These are phyloP conservation scores for Pocillopora grandis DNA, from an alignment of 92 coral and sea anemone genomes.

Conservation along the genomic window DNA sequence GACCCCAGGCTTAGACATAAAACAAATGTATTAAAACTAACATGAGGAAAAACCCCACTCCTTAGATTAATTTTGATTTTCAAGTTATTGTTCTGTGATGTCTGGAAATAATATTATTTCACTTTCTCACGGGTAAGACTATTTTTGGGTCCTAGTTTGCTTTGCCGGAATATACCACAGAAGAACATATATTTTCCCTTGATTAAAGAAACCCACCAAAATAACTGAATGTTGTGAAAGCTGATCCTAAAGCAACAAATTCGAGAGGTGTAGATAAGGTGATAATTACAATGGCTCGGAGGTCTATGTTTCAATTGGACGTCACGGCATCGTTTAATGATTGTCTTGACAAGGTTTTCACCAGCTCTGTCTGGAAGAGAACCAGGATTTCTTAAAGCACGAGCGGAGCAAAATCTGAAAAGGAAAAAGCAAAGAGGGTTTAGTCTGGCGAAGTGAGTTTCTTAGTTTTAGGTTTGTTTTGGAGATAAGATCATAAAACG, in stretches of 20 bases:
- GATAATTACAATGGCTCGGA: neutral
- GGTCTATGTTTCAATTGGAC: constrained; percentile 5
- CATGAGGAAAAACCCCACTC: neutral
- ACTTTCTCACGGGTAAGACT: constrained; percentile 20
- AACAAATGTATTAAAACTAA: neutral
- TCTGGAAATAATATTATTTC: neutral
- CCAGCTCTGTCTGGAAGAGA: neutral
- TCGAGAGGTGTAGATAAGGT: constrained; percentile 28
- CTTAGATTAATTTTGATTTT: neutral
- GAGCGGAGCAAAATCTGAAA: constrained; percentile 34
- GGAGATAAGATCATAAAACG: neutral
- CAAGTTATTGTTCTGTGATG: neutral
- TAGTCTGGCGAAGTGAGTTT: neutral
- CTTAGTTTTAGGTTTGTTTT: neutral
- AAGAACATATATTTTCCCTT: neutral
- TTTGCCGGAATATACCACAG: constrained; percentile 7
- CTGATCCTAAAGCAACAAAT: constrained; percentile 28
- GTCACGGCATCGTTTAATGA: neutral
- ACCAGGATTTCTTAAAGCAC: neutral
- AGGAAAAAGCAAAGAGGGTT: neutral
- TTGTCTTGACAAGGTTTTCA: constrained; percentile 8
- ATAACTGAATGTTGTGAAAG: constrained; percentile 15
- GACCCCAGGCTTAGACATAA: too few species aligned
- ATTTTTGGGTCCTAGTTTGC: constrained; percentile 2
- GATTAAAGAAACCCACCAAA: constrained; percentile 23